phyloP scores from a whole-genome alignment of 2,888 invertebrate species.

The Schizaphis graminum region DNA sequence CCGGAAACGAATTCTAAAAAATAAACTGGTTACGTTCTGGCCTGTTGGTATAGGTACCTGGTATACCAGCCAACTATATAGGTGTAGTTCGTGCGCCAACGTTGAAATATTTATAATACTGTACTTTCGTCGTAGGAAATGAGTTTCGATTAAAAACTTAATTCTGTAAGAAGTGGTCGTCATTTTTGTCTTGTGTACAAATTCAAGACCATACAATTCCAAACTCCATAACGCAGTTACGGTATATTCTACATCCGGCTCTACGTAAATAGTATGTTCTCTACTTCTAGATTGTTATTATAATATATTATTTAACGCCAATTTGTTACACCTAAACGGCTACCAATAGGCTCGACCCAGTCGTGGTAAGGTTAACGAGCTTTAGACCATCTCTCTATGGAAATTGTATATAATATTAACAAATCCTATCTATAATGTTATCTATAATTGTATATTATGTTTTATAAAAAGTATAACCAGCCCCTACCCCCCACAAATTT shows the following conservation, averaged over 20 bases:
- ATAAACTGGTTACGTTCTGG: constrained; percentile 27
- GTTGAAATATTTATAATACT: neutral
- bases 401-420: no score
- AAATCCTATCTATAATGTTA: no score
- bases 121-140: constrained; percentile 1
- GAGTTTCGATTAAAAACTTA: constrained; percentile 16
- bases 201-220: neutral
- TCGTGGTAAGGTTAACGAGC: no score
- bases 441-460: no score
- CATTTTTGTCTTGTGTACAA: neutral
- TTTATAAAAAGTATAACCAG: no score
- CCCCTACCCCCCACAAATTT: no score
- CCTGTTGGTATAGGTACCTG: neutral
- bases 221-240: neutral
- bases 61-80: neutral
- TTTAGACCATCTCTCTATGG: no score
- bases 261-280: neutral
- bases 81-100: neutral
- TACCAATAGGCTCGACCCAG: neutral
- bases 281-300: neutral
- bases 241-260: neutral
- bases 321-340: neutral
- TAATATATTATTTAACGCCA: neutral
- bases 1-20: constrained; percentile 8
- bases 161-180: neutral